Evolutionary conservation across 2,797 vertebrate genomes (phyloP), one percentile per base, ranked within the genome.

Genomic region (Leptodactylus fallax): DNA sequence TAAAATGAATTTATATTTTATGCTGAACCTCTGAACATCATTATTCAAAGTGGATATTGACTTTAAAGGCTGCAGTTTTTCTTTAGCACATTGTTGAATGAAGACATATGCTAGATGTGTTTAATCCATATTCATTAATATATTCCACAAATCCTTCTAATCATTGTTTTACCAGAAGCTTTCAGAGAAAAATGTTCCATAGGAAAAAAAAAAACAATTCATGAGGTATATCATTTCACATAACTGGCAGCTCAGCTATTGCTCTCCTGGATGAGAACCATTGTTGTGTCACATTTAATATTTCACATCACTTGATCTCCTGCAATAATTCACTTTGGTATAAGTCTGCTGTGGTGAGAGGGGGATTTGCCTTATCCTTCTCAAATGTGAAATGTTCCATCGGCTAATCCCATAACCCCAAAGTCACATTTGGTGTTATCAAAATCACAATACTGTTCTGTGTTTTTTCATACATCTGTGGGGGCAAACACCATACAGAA

Each of bases 361-460:
- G 76, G 53, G 71, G 81, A 71, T 88, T 84, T 79, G 81, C 72
- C 72, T 83, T 79, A 87, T 87, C 87, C 87, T 84, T 84, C 36
- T 88, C 81, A 84, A 84, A 84, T 79, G 81, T 84, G 61, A 88
- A 84, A 84, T 88, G 87, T 84, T 88, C 87, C 76, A 88, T 79
- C 17, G 3, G 76, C 51, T 88, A 88, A 88, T 88, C 81, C 63
- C 55, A 84, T 79, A 84, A 87, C 86, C 81, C 72, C 81, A 87
- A 87, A 87, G 81, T 87, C 81, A 83, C 72, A 56, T 87, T 87
- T 65, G 47, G 71, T 87, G 83, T 77, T 79, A 69, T 87, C 69
- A 83, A 83, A 83, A 72, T 56, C 14, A 23, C 51, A 74, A n/a
- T 51, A 56, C 27, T 63, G 11, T 60, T 7, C 56, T 79, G 63